phyloP scores from a whole-genome alignment of 2,888 invertebrate genomes.

The Ormyrus thymus region DNA sequence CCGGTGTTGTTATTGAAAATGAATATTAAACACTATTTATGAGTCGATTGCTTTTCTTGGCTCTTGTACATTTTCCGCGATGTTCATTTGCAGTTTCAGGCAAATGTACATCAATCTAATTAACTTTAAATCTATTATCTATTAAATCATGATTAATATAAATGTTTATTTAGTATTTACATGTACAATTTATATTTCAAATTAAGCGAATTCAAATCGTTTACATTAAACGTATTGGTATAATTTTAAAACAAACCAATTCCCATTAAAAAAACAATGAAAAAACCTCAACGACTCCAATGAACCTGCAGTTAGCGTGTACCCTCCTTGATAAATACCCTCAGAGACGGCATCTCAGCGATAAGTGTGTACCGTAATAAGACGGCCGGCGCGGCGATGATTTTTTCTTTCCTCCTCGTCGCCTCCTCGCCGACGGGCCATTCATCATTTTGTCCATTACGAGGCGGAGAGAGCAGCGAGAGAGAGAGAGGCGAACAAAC shows the following conservation, averaged over 20 bases:
- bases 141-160: too few species aligned
- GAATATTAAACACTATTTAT: not conserved
- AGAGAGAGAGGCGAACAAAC: constrained; percentile 7
- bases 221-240: too few species aligned
- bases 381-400: not conserved
- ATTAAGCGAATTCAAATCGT: too few species aligned
- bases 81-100: not conserved
- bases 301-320: not conserved
- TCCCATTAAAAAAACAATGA: too few species aligned
- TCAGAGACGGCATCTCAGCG: constrained; percentile 11
- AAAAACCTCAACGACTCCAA: not conserved
- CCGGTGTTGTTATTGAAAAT: constrained; percentile 16
- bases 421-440: constrained; percentile 12
- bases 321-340: constrained; percentile 7
- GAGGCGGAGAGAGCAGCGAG: constrained; percentile 12
- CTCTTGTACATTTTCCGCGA: not conserved
- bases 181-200: too few species aligned
- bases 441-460: constrained; percentile 47
- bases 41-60: constrained; percentile 1
- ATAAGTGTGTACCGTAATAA: constrained; percentile 39
- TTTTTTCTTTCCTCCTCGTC: constrained; percentile 11
- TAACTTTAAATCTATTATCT: not conserved
- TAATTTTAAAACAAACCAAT: too few species aligned
- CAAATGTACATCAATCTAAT: not conserved
- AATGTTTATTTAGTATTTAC: too few species aligned